Conservation (phyloP, 92 coral and sea anemone genomes). For the Palythoa caribaeorum region DNA sequence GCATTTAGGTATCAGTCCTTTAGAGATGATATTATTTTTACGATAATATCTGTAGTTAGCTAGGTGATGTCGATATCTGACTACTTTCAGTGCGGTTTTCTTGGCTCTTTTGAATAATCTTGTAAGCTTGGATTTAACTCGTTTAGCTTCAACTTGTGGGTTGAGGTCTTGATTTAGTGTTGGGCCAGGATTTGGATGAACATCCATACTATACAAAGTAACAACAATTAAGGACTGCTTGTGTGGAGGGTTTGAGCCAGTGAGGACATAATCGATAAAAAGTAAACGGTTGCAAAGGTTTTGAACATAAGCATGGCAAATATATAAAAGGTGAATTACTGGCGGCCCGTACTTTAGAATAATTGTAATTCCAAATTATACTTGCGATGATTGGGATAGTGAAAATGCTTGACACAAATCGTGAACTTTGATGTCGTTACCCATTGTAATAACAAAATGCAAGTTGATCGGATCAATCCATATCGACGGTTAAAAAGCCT, state of each 20-base stretch:
- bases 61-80: constrained; percentile 29
- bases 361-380: too few species aligned
- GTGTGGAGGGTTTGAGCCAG: constrained; percentile 11
- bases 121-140: constrained; percentile 4
- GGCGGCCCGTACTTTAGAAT: too few species aligned
- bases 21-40: constrained; percentile 29
- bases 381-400: too few species aligned
- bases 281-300: neutral
- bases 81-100: constrained; percentile 20
- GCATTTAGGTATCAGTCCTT: constrained; percentile 26
- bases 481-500: too few species aligned
- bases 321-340: neutral
- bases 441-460: too few species aligned
- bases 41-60: constrained; percentile 29
- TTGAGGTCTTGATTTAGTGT: neutral
- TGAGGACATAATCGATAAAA: neutral
- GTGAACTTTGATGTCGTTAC: too few species aligned
- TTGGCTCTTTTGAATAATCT: constrained; percentile 9
- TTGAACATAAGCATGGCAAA: neutral
- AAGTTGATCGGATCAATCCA: too few species aligned
- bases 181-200: constrained; percentile 37
- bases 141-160: too few species aligned
- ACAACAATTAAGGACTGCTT: constrained; percentile 33
- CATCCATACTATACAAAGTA: constrained; percentile 27
- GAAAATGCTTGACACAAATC: too few species aligned